Evolutionary conservation across 2,888 invertebrate species (phyloP).

Genomic region (Dusona sp.): DNA sequence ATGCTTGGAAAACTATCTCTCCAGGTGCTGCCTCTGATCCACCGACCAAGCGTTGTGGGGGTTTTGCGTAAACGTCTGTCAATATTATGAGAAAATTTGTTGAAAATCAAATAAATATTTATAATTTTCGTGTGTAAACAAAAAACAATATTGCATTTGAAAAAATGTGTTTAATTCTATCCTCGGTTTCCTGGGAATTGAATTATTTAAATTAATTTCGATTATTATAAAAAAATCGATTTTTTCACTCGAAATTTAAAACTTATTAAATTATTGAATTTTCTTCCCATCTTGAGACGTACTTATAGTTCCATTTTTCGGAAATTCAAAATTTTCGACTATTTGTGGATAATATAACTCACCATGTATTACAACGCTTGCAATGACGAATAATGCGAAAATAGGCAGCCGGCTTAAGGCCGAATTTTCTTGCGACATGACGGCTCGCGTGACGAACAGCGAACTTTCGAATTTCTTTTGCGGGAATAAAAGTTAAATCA

Average conservation of each 20-base stretch:
- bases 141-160: not conserved
- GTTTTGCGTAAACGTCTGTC: slow-evolving; percentile 34
- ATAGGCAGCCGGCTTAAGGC: not conserved
- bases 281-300: not conserved
- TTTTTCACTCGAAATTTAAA: not conserved
- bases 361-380: slow-evolving; percentile 24
- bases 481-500: slow-evolving; percentile 20
- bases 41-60: slow-evolving; percentile 49
- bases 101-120: not conserved
- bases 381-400: slow-evolving; percentile 20
- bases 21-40: slow-evolving; percentile 60
- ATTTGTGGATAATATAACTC: not conserved
- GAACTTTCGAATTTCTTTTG: slow-evolving; percentile 25
- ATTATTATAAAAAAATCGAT: not conserved
- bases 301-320: not conserved
- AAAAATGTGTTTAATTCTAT: not conserved
- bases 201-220: not conserved
- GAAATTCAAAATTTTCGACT: not conserved
- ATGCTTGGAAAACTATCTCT: slow-evolving; percentile 75
- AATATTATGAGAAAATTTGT: not conserved
- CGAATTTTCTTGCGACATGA: slow-evolving; percentile 33
- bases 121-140: not conserved
- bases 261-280: not conserved
- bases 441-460: not conserved
- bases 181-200: not conserved